Evolutionary conservation across 2,113 vertebrate genomes (phyloP).

Genomic region (Amblyopsis rosae): DNA sequence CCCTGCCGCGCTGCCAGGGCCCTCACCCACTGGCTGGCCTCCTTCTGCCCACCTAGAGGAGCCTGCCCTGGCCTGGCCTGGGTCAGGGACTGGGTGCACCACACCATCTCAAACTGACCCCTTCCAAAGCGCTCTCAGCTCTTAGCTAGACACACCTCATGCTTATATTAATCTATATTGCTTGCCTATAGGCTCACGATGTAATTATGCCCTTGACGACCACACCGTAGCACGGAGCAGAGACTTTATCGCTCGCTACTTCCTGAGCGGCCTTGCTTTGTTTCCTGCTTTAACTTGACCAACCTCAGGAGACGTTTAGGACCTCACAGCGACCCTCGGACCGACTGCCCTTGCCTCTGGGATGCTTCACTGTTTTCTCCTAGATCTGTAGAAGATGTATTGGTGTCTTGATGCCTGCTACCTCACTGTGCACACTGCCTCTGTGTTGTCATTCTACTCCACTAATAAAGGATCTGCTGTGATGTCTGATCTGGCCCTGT

Average conservation of each 20-base stretch:
- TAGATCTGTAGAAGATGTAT: slow-evolving; percentile 30
- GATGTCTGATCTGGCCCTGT: slow-evolving; percentile 46
- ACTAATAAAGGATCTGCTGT: slow-evolving; percentile 74
- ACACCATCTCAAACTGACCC: not conserved
- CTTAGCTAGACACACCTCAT: not conserved
- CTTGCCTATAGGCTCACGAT: not conserved
- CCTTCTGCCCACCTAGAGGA: slow-evolving; percentile 24
- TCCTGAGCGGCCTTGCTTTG: not conserved
- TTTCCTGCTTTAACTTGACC: slow-evolving; percentile 19
- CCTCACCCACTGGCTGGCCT: slow-evolving; percentile 9
- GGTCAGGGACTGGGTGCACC: slow-evolving; percentile 19
- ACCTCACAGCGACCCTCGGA: slow-evolving; percentile 26
- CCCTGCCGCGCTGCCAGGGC: not conserved
- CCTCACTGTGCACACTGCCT: slow-evolving; percentile 31
- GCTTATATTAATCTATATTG: slow-evolving; percentile 7
- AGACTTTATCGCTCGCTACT: not conserved
- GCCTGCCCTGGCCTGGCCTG: not conserved
- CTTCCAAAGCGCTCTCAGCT: not conserved
- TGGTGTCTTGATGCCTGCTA: slow-evolving; percentile 27
- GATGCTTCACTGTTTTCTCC: slow-evolving; percentile 38
- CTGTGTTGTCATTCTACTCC: slow-evolving; percentile 52
- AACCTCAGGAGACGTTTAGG: slow-evolving; percentile 24
- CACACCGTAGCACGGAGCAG: slow-evolving; percentile 14
- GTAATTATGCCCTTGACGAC: too few species aligned
- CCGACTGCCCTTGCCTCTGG: slow-evolving; percentile 41